phyloP scores from a whole-genome alignment of 2,113 vertebrate genomes.

The Lepidothrix coronata region DNA sequence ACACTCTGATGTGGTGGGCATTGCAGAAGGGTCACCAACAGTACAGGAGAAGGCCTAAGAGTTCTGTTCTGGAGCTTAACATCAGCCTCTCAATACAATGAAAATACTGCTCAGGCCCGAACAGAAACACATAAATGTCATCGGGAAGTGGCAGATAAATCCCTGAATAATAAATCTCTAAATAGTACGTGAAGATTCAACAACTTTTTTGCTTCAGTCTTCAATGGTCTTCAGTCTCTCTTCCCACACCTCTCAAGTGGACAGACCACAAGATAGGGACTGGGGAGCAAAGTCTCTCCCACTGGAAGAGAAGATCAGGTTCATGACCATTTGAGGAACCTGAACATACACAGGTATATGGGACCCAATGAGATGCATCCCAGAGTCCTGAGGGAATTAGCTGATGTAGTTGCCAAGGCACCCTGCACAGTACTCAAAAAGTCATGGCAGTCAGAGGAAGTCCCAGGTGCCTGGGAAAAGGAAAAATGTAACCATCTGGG shows the following conservation, averaged over 20 bases:
- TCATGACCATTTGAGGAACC: background rate
- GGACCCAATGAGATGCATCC: background rate
- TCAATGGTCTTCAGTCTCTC: background rate
- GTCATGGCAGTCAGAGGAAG: background rate
- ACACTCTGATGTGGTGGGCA: rapidly evolving
- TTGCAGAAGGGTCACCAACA: background rate
- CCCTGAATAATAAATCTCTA: background rate
- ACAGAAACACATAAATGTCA: background rate
- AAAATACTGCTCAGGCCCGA: background rate
- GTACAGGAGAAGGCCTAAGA: background rate
- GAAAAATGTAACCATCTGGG: background rate
- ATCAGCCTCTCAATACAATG: background rate
- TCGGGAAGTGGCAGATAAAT: background rate
- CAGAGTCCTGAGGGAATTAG: background rate
- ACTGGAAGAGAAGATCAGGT: background rate
- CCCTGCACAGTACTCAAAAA: background rate
- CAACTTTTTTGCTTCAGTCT: background rate
- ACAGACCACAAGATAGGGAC: background rate
- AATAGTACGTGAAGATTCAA: background rate
- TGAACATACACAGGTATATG: background rate
- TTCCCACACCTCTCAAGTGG: background rate
- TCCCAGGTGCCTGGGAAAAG: background rate
- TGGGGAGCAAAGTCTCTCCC: background rate
- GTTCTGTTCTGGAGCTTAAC: background rate
- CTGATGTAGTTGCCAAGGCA: background rate